Conservation (phyloP, 2,797 vertebrate species). For the Schizothorax lantsangensis region DNA sequence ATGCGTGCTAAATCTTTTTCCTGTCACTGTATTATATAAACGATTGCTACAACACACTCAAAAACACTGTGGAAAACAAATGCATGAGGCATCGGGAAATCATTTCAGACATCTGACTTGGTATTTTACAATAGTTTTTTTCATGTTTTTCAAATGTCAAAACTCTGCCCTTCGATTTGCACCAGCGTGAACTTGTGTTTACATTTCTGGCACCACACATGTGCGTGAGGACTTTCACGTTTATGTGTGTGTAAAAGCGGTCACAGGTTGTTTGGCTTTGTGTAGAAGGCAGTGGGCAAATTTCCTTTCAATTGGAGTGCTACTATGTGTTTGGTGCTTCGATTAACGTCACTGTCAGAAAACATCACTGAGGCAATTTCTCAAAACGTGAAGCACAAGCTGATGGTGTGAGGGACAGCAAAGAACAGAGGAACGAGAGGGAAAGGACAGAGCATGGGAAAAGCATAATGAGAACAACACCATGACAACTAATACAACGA, state of each 20-base stretch:
- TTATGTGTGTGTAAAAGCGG: constrained; percentile 47
- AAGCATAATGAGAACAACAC: not conserved
- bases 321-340: constrained; percentile 73
- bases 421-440: constrained; percentile 10
- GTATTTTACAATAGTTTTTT: not conserved
- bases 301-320: constrained; percentile 60
- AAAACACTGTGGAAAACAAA: not conserved
- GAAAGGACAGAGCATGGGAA: not conserved
- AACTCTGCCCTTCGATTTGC: not conserved
- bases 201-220: not conserved
- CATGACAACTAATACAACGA: not conserved
- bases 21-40: not conserved
- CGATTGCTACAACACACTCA: not conserved
- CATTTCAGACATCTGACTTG: constrained; percentile 2
- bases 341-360: constrained; percentile 76
- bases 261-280: constrained; percentile 38
- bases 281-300: constrained; percentile 50
- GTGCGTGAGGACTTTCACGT: constrained; percentile 24
- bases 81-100: not conserved
- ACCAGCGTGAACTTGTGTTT: not conserved
- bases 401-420: constrained; percentile 3
- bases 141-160: not conserved
- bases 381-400: constrained; percentile 61
- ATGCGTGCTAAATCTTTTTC: not conserved
- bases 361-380: constrained; percentile 72